Evolutionary conservation across 1,140 invertebrate species (phyloP).

Genomic region (Acromyrmex heyeri): DNA sequence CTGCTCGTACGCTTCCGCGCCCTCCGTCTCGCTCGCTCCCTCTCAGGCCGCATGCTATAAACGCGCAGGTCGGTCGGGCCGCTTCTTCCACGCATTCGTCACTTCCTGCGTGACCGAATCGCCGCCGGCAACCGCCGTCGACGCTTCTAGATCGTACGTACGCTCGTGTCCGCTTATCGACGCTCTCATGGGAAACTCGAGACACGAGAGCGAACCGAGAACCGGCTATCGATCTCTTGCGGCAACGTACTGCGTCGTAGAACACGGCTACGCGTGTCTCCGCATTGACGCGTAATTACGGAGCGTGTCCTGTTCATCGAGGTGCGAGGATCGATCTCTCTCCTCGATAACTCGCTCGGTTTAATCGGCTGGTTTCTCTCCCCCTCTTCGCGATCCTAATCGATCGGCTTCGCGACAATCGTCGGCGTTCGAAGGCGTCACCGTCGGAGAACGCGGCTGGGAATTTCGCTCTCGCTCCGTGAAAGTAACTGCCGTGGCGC

Average conservation of each 20-base stretch:
- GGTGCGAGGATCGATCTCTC: slow-evolving; percentile 20
- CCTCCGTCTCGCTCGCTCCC: background rate
- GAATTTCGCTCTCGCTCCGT: slow-evolving; percentile 75
- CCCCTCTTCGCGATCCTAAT: background rate
- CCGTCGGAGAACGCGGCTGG: slow-evolving; percentile 43
- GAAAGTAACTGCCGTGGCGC: slow-evolving; percentile 76
- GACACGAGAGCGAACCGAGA: background rate
- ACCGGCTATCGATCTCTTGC: slow-evolving; percentile 77
- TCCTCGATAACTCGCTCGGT: background rate
- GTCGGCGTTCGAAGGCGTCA: slow-evolving; percentile 30
- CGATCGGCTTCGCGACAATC: slow-evolving; percentile 31
- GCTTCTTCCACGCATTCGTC: slow-evolving; percentile 31
- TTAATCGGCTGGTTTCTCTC: background rate
- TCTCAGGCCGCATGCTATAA: slow-evolving; percentile 36
- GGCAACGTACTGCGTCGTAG: slow-evolving; percentile 76
- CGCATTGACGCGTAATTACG: slow-evolving; percentile 67
- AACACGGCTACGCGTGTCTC: slow-evolving; percentile 56
- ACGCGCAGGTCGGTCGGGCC: slow-evolving; percentile 25
- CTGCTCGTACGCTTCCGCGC: background rate
- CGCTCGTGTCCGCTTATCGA: slow-evolving; percentile 16
- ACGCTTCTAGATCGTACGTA: slow-evolving; percentile 17
- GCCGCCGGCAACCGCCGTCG: background rate
- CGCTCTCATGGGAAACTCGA: slow-evolving; percentile 33
- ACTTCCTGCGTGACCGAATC: slow-evolving; percentile 8
- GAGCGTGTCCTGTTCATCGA: background rate